Conservation (phyloP, 2,113 vertebrate species). For the Philantomba maxwellii region DNA sequence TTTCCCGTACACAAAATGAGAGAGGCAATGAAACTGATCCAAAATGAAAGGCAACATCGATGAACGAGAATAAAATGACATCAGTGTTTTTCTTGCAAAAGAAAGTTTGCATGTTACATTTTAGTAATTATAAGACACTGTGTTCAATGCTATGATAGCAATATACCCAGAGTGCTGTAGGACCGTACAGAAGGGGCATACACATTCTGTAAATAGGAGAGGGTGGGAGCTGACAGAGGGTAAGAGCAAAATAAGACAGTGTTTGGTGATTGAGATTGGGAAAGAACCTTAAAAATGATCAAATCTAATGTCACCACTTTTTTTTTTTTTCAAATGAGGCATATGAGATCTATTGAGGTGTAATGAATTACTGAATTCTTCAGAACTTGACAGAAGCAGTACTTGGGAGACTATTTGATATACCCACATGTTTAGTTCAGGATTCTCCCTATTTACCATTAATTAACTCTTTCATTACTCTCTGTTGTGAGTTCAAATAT, state of each 20-base stretch:
- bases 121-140: background rate
- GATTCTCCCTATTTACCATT: background rate
- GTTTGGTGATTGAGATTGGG: background rate
- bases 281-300: background rate
- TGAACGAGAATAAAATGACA: background rate
- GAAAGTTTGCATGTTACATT: background rate
- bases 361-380: background rate
- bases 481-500: background rate
- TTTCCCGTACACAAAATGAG: conserved; percentile 3
- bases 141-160: background rate
- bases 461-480: background rate
- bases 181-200: background rate
- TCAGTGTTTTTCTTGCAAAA: background rate
- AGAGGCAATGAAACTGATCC: background rate
- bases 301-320: background rate
- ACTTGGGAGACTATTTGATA: background rate
- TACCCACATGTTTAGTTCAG: accelerated
- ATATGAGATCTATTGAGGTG: background rate
- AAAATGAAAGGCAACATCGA: background rate
- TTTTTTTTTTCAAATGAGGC: background rate
- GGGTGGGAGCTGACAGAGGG: accelerated
- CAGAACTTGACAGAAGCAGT: background rate
- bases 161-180: background rate
- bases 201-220: background rate
- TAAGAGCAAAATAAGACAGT: background rate